Evolutionary conservation across 2,113 vertebrate genomes (phyloP).

Genomic region (Triplophysa dalaica): DNA sequence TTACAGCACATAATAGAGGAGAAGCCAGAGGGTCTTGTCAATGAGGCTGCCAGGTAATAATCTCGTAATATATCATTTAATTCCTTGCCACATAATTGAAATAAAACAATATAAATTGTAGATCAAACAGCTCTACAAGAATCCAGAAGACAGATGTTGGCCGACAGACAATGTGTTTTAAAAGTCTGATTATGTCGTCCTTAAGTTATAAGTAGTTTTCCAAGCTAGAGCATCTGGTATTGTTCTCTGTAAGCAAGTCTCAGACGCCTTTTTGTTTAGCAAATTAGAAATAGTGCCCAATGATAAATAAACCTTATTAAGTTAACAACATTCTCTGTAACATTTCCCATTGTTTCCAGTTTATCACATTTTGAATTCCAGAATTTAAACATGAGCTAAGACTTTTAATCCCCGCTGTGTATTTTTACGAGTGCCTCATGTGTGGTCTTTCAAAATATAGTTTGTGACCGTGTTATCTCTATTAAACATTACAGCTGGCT

Average conservation of each 20-base stretch:
- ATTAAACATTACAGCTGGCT: constrained; percentile 38
- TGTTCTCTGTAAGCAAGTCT: no score
- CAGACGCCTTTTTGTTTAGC: no score
- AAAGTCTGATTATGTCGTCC: no score
- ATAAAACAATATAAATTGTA: no score
- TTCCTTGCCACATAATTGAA: background rate
- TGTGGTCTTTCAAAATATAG: constrained; percentile 21
- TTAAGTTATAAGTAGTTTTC: no score
- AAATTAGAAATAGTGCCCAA: background rate
- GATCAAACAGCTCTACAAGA: no score
- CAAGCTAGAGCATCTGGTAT: no score
- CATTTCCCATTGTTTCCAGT: background rate
- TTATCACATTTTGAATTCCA: background rate
- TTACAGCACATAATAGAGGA: constrained; percentile 87
- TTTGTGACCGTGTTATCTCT: constrained; percentile 9
- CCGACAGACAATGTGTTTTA: no score
- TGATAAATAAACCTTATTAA: background rate
- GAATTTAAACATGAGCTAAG: background rate
- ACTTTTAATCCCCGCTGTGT: background rate
- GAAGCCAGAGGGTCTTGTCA: constrained; percentile 85
- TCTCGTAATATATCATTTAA: background rate
- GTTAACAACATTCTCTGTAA: no score
- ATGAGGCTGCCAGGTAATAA: constrained; percentile 89
- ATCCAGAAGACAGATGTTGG: no score
- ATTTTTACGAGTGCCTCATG: constrained; percentile 17